These are phyloP conservation scores for Psittacus erithacus DNA, from an alignment of 2,113 vertebrate genomes.

Conservation along the genomic window DNA sequence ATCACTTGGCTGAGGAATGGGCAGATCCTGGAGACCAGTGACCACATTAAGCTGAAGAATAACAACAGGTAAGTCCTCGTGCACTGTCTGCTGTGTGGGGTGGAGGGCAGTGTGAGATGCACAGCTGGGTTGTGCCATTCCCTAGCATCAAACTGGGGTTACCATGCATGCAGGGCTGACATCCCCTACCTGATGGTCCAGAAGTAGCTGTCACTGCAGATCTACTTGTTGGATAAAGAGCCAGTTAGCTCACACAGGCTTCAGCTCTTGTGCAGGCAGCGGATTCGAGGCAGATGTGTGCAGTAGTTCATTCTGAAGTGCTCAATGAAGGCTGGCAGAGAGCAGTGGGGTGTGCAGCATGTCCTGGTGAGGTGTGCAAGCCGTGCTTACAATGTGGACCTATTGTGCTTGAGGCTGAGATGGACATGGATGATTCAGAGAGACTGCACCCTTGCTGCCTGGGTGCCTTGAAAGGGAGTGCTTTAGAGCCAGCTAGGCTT, in stretches of 20 bases:
- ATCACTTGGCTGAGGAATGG: slow-evolving; percentile 98
- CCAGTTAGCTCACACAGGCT: background rate
- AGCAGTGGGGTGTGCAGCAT: background rate
- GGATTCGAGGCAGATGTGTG: background rate
- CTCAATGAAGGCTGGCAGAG: background rate
- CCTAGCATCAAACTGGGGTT: background rate
- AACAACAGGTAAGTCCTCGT: slow-evolving; percentile 87
- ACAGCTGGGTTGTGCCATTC: background rate
- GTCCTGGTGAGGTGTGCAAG: background rate
- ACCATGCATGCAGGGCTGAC: background rate
- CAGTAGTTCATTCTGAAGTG: background rate
- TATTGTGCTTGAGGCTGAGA: background rate
- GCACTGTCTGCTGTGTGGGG: fast-evolving
- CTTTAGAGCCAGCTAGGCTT: background rate
- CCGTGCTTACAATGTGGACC: background rate
- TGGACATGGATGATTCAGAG: background rate
- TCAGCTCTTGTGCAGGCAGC: background rate
- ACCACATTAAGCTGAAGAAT: slow-evolving; percentile 93
- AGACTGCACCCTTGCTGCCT: background rate
- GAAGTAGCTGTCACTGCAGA: background rate
- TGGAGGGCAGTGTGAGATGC: background rate
- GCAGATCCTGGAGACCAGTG: slow-evolving; percentile 88
- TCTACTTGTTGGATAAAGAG: background rate
- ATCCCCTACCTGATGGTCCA: background rate
- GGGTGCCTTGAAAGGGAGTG: background rate